phyloP scores from a whole-genome alignment of 30 jellyfish, hydroid and myxozoan genomes.

The Morbakka virulenta region DNA sequence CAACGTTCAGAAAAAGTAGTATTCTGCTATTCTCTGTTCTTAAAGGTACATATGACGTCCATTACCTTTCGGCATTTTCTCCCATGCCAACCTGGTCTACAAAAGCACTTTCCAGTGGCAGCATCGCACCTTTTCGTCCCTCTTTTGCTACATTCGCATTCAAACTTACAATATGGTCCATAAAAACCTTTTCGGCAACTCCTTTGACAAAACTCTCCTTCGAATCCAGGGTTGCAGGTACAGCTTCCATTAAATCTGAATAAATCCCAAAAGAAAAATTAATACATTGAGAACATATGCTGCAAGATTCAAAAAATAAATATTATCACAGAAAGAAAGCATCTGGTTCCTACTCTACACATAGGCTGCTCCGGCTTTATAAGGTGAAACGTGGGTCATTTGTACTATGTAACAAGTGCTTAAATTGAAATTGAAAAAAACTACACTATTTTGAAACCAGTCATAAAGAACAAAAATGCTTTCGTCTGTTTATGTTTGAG shows the following conservation, averaged over 20 bases:
- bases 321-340: no score
- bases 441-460: no score
- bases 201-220: slow-evolving; percentile 65
- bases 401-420: no score
- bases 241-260: slow-evolving; percentile 78
- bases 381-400: no score
- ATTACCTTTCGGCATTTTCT: slow-evolving; percentile 54
- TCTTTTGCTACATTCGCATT: slow-evolving; percentile 35
- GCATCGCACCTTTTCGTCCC: slow-evolving; percentile 49
- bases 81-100: slow-evolving; percentile 80
- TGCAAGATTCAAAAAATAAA: no score
- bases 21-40: no score
- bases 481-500: no score
- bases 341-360: no score
- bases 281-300: not conserved
- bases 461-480: no score
- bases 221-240: slow-evolving; percentile 70
- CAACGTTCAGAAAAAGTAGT: no score
- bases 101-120: slow-evolving; percentile 70
- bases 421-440: no score
- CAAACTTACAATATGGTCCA: slow-evolving; percentile 52
- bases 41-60: not conserved
- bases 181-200: slow-evolving; percentile 54
- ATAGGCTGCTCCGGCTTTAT: no score
- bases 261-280: not conserved